Conservation (phyloP, 2,888 invertebrate genomes). For the Abrostola triplasia region DNA sequence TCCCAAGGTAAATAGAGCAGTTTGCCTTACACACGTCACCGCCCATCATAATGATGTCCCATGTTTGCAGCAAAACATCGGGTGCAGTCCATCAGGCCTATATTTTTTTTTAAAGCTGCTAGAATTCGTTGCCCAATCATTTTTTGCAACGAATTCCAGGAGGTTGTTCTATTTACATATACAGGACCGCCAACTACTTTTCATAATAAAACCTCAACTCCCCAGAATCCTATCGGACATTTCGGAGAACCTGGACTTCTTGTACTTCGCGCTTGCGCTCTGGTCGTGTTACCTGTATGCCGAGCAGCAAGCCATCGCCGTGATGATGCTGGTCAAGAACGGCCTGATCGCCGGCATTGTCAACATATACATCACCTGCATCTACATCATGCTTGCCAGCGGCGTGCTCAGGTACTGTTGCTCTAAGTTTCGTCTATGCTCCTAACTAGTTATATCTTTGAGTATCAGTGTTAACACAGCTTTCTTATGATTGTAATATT, state of each 20-base stretch:
- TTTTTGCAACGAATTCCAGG: no score
- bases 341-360: constrained; percentile 93
- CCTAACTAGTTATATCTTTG: no score
- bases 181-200: background rate
- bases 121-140: no score
- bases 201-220: background rate
- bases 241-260: constrained; percentile 88
- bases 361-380: constrained; percentile 93
- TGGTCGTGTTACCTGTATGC: constrained; percentile 96
- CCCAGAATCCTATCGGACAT: constrained; percentile 89
- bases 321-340: constrained; percentile 94
- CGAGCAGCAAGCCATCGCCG: constrained; percentile 94
- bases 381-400: constrained; percentile 91
- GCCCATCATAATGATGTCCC: background rate
- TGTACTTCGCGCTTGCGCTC: constrained; percentile 91
- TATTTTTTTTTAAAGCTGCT: no score
- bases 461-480: background rate
- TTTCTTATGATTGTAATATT: background rate
- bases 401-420: constrained; percentile 91
- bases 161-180: no score
- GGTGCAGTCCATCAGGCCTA: no score
- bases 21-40: no score
- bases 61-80: no score
- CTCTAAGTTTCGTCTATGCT: no score
- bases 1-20: no score